Percentiles rank a stretch among this genome's conserved stretches.
Conservation (phyloP, 2,888 invertebrate genomes). For the Lypha dubia region DNA sequence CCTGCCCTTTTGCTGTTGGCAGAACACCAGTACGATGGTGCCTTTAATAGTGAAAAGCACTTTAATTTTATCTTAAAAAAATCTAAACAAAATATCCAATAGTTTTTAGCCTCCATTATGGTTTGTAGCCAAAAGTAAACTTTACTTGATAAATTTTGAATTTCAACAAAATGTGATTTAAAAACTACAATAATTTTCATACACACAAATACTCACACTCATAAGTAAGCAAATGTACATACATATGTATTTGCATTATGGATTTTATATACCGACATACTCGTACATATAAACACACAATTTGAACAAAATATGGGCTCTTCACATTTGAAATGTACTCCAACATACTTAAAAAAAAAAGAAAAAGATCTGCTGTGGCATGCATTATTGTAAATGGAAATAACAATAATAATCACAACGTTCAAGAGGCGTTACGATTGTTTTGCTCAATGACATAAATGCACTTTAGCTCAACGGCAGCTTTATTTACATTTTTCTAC, state of each 20-base stretch:
- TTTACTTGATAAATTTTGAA: conserved; percentile 8
- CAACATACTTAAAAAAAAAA: conserved; percentile 26
- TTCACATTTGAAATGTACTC: conserved; percentile 55
- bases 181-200: conserved; percentile 12
- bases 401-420: conserved; percentile 81
- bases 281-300: too few relatives aligned
- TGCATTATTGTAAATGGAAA: conserved; percentile 78
- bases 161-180: conserved; percentile 17
- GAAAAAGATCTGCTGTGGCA: conserved; percentile 56
- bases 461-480: conserved; percentile 70
- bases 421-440: conserved; percentile 80
- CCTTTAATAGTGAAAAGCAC: neutral
- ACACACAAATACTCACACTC: too few relatives aligned
- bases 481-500: conserved; percentile 47
- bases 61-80: conserved; percentile 5
- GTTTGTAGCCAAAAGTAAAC: neutral
- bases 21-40: neutral
- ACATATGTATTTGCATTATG: conserved; percentile 5
- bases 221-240: too few relatives aligned
- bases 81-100: neutral
- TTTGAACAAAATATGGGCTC: conserved; percentile 59
- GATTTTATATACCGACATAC: conserved; percentile 56
- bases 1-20: neutral
- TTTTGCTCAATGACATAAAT: conserved; percentile 80
- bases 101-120: neutral